phyloP scores from a whole-genome alignment of 2,797 vertebrate species.

The Hoplostethus atlanticus region DNA sequence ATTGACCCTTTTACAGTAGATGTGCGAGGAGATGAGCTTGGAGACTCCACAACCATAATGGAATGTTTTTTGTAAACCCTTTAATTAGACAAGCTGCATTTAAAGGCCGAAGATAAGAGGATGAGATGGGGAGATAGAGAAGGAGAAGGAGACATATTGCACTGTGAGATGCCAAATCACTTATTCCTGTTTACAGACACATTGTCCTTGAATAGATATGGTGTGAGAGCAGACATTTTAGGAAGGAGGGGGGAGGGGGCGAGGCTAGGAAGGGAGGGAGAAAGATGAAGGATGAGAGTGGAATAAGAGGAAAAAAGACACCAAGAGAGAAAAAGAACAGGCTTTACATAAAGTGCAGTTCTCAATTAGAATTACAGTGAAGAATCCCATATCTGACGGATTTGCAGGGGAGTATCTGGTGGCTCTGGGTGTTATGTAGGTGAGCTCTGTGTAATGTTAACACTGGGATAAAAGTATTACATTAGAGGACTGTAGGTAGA shows the following conservation, averaged over 20 bases:
- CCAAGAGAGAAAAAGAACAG: slow-evolving; percentile 22
- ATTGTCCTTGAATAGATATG: slow-evolving; percentile 44
- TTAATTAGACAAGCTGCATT: slow-evolving; percentile 69
- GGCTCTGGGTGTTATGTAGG: slow-evolving; percentile 46
- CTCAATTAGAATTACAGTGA: slow-evolving; percentile 56
- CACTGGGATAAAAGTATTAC: slow-evolving; percentile 68
- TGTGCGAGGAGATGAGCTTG: slow-evolving; percentile 55
- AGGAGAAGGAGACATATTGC: slow-evolving; percentile 23
- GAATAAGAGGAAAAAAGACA: slow-evolving; percentile 30
- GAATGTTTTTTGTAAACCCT: slow-evolving; percentile 66
- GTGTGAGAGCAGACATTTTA: slow-evolving; percentile 30
- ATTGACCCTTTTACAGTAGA: slow-evolving; percentile 75
- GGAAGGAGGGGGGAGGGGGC: not conserved
- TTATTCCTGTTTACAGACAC: slow-evolving; percentile 42
- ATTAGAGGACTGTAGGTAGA: slow-evolving; percentile 57
- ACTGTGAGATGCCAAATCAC: slow-evolving; percentile 35
- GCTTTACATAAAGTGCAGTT: slow-evolving; percentile 59
- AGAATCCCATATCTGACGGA: slow-evolving; percentile 63
- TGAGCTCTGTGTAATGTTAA: slow-evolving; percentile 64
- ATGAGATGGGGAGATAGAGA: not conserved
- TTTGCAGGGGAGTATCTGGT: slow-evolving; percentile 51
- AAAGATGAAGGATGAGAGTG: not conserved
- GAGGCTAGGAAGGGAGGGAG: slow-evolving; percentile 1
- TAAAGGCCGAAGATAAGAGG: not conserved
- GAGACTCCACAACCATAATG: slow-evolving; percentile 55